These are phyloP conservation scores for Xiphydria camelus DNA, from an alignment of 2,888 invertebrate species.

Conservation along the genomic window DNA sequence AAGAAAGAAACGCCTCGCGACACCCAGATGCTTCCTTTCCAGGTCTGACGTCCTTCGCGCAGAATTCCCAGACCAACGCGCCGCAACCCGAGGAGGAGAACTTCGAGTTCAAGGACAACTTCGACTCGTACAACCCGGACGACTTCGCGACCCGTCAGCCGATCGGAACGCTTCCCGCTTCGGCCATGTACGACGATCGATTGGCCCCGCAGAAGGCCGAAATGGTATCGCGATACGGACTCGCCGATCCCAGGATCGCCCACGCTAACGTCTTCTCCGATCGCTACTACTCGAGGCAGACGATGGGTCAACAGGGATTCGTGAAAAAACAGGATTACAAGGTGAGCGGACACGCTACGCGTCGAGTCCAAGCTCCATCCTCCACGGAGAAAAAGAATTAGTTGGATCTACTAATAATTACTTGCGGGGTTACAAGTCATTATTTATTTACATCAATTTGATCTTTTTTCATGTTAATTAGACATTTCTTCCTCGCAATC, in stretches of 20 bases:
- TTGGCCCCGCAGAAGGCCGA: constrained; percentile 45
- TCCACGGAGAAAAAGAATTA: no score
- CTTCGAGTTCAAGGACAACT: constrained; percentile 76
- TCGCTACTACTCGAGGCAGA: constrained; percentile 66
- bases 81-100: constrained; percentile 62
- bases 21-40: constrained; percentile 1
- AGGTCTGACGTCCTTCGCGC: constrained; percentile 59
- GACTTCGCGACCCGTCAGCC: constrained; percentile 59
- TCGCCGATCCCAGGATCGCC: constrained; percentile 67
- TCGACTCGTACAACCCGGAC: constrained; percentile 60
- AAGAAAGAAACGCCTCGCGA: neutral
- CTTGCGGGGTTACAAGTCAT: no score
- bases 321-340: constrained; percentile 71
- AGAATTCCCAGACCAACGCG: constrained; percentile 49
- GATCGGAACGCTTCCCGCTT: constrained; percentile 56
- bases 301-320: constrained; percentile 47
- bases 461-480: no score
- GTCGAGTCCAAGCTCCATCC: no score
- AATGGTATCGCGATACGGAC: constrained; percentile 60
- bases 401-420: no score
- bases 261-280: constrained; percentile 64
- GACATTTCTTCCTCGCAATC: no score
- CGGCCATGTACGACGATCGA: constrained; percentile 52
- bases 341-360: no score
- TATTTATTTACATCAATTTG: no score